Percentiles rank a stretch among this genome's conserved stretches.
Conservation (phyloP, 1,140 invertebrate genomes). For the Danaus plexippus region DNA sequence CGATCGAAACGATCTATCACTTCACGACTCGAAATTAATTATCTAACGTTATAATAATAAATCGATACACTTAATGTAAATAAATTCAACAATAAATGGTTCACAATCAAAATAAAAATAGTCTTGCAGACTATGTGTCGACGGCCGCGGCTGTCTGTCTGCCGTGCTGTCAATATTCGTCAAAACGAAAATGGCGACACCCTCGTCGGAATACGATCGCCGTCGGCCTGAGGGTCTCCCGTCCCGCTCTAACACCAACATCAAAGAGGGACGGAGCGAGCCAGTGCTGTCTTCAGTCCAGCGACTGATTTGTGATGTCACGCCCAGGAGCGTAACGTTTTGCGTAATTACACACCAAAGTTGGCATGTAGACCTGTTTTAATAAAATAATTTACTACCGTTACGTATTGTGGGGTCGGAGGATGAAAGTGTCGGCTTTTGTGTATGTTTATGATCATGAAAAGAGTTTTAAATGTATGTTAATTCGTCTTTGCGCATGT, state of each 20-base stretch:
- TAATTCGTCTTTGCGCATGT: slow-evolving; percentile 66
- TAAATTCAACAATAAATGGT: slow-evolving; percentile 42
- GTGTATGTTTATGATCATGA: slow-evolving; percentile 45
- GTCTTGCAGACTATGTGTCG: slow-evolving; percentile 63
- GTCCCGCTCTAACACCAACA: slow-evolving; percentile 32
- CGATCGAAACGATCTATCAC: slow-evolving; percentile 40
- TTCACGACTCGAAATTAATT: slow-evolving; percentile 29
- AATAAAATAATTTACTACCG: slow-evolving; percentile 62
- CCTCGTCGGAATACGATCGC: slow-evolving; percentile 67
- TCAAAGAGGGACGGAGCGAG: slow-evolving; percentile 39
- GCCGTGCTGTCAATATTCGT: slow-evolving; percentile 71
- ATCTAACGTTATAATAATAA: slow-evolving; percentile 26
- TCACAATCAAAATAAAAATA: slow-evolving; percentile 71
- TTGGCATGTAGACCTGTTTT: slow-evolving; percentile 62
- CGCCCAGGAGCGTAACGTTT: slow-evolving; percentile 69
- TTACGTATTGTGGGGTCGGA: slow-evolving; percentile 50
- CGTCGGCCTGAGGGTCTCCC: slow-evolving; percentile 40
- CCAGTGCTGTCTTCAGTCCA: slow-evolving; percentile 60
- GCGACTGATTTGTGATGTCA: slow-evolving; percentile 70
- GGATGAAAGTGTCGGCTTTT: slow-evolving; percentile 47
- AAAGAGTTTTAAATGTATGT: slow-evolving; percentile 37
- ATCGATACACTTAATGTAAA: slow-evolving; percentile 24
- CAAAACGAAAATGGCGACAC: slow-evolving; percentile 72
- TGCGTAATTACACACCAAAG: slow-evolving; percentile 62
- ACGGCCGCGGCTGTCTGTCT: slow-evolving; percentile 67